Evolutionary conservation across 2,888 invertebrate genomes (phyloP).

Genomic region (Brachypalpus laphriformis): DNA sequence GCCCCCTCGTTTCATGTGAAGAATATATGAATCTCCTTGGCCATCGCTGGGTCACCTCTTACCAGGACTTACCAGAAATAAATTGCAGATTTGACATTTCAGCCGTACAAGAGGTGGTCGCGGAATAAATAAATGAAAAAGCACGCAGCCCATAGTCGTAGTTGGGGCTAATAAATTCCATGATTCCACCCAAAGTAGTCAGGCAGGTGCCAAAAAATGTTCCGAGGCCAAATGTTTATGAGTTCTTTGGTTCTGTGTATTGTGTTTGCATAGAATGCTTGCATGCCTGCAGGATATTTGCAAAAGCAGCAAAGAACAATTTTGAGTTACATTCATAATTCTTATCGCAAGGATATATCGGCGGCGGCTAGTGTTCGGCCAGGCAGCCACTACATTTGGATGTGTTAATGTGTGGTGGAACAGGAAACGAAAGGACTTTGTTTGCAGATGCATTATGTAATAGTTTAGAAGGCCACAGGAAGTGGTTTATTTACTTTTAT

Average conservation of each 20-base stretch:
- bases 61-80: slow-evolving; percentile 52
- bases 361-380: slow-evolving; percentile 16
- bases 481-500: slow-evolving; percentile 24
- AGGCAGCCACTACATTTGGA: slow-evolving; percentile 3
- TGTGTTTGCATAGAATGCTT: slow-evolving; percentile 63
- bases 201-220: slow-evolving; percentile 71
- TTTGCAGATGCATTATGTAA: slow-evolving; percentile 58
- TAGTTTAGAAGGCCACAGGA: slow-evolving; percentile 32
- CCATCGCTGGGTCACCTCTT: slow-evolving; percentile 42
- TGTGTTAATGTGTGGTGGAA: slow-evolving; percentile 1
- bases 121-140: slow-evolving; percentile 48
- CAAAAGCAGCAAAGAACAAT: slow-evolving; percentile 54
- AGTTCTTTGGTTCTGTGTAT: not conserved
- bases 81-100: slow-evolving; percentile 68
- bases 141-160: slow-evolving; percentile 38
- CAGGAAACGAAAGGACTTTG: slow-evolving; percentile 50
- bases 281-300: slow-evolving; percentile 73
- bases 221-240: slow-evolving; percentile 62
- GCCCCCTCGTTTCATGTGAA: not conserved
- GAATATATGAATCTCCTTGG: slow-evolving; percentile 6
- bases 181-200: slow-evolving; percentile 48
- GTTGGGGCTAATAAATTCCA: slow-evolving; percentile 59
- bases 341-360: slow-evolving; percentile 68
- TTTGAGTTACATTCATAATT: slow-evolving; percentile 64
- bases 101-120: slow-evolving; percentile 41